Base-by-base conservation (phyloP, 30 jellyfish, hydroid and myxozoan genomes). In the Pseudorhiza aurosa region DNA sequence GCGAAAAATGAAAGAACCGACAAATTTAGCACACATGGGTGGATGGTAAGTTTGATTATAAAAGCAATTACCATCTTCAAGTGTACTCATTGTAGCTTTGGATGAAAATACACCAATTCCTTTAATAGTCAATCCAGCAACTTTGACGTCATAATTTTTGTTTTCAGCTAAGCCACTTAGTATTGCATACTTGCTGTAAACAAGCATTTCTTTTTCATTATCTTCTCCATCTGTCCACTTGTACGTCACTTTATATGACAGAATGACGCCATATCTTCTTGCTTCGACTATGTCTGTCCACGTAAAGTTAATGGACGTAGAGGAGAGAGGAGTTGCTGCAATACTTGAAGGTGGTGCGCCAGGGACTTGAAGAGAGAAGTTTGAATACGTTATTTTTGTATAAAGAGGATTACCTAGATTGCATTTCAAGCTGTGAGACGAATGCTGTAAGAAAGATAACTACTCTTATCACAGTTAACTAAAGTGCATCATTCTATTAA, bases 51-150 rank as follows among this genome's bases (percentile, higher is more conserved):
- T n/a, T n/a, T n/a, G n/a, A n/a, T n/a, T n/a, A n/a, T n/a, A 36
- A 15, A 25, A 32, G 19, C 19, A 33, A 77, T 39, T 44, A 76
- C 88, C 71, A 30, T 27, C 57, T 44, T 76, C 70, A 0, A 11
- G 18, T 7, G 88, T 76, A 46, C 46, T 2, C 68, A 9, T 6
- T 9, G 11, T 25, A 6, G 8, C 26, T 27, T n/a, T 30, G 7
- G 65, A 37, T 9, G 90, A 57, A 15, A 43, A 46, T 7, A 30
- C 47, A 9, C 90, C 90, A 25, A 57, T 50, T 18, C 90, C 90
- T 78, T 78, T 78, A 25, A 17, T 12, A 7, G 90, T 78, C 44
- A 53, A 43, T 6, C 90, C 90, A 59, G 88, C 90, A 26, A 78
- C 90, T 18, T 45, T 17, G n/a, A 78, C 46, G 36, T 49, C 84